Evolutionary conservation across 2,888 invertebrate genomes (phyloP), one percentile per base, ranked within the genome.

Genomic region (Stenchaetothrips biformis): DNA sequence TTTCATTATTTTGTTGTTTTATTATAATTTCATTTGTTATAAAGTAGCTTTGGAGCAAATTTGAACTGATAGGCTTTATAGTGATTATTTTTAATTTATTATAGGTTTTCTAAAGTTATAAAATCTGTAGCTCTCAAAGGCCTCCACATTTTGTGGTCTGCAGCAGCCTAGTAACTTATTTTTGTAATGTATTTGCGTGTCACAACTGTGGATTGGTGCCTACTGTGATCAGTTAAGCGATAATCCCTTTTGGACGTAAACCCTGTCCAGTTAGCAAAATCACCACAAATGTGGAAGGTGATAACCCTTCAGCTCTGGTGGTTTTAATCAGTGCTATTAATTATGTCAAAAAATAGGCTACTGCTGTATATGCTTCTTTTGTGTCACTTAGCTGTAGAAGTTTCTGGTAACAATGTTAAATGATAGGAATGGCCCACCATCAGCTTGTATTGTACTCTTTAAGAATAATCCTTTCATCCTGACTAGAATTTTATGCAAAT

Each of bases 61-160:
- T 74, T 74, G 67, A 74, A 74, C 67, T 74, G 67, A 74, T 74
- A 74, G 67, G 67, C 67, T 74, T 74, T 74, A 74, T 74, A 74
- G 67, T 74, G 67, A 25, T 25, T 74, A 74, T 74, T 74, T 53
- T 74, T 74, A 74, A 74, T 74, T 74, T 74, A 74, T 74, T 74
- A 74, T 74, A 74, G 25, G 25, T 74, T 74, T 74, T 74, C 67
- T 74, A 74, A 74, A 25, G 8, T 74, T 74, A 25, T 74, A 74
- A 25, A 74, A 74, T 25, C 67, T 25, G 7, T 25, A 74, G 67
- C 11, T 74, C 25, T 74, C 11, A 4, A 25, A 74, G 25, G 67
- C 25, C 67, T 11, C 67, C 67, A 16, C 67, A 8, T 25, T 74
- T 25, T 74, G 25, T 74, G 25, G 67, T 11, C 67, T 25, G 25